Evolutionary conservation across 1,140 invertebrate genomes (phyloP), one percentile per base, ranked within the genome.

Genomic region (Theocolax elegans): DNA sequence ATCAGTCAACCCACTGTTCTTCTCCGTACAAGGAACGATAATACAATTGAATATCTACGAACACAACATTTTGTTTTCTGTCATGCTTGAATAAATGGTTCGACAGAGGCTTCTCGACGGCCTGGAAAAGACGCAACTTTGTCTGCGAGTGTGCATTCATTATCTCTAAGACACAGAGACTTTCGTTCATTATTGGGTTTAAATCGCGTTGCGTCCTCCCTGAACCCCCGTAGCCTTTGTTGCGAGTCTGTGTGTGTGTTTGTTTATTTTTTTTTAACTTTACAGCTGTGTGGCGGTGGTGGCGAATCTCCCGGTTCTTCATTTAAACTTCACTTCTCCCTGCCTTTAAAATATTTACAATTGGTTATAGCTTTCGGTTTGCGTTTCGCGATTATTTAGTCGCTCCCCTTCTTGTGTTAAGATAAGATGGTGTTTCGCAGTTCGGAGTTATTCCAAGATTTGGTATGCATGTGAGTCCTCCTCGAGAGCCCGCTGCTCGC

Each of bases 1-100:
- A 77, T 81, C 81, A 84, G 81, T 83, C 81, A 84, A 74, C 79
- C 76, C 81, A 83, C 83, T 84, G 79, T 83, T 84, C 35, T 63
- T 71, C 44, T 65, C 80, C 76, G 82, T 84, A 85, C 81, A 80
- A 85, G 83, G 84, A 85, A 85, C 84, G 80, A 84, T 85, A 85
- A 85, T 84, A 85, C 81, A 84, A 81, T 85, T 83, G 76, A 82
- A 83, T 85, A 83, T 82, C 80, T 84, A 82, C 76, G 79, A 83
- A 85, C 81, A 85, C 79, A 81, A 81, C 78, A 78, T 77, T 78
- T 77, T 77, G 67, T 73, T 46, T 56, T 60, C n/a, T 60, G 74
- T 76, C 59, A 74, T 74, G 70, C 73, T 75, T 58, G 70, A 75
- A 71, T 66, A 74, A 72, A 56, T 74, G 48, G 8, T 51, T 69